A percentile compares a stretch with the other conserved stretches of the same genome.
These are phyloP conservation scores for Eriosoma lanigerum DNA, from an alignment of 1,140 invertebrate species.

Conservation along the genomic window DNA sequence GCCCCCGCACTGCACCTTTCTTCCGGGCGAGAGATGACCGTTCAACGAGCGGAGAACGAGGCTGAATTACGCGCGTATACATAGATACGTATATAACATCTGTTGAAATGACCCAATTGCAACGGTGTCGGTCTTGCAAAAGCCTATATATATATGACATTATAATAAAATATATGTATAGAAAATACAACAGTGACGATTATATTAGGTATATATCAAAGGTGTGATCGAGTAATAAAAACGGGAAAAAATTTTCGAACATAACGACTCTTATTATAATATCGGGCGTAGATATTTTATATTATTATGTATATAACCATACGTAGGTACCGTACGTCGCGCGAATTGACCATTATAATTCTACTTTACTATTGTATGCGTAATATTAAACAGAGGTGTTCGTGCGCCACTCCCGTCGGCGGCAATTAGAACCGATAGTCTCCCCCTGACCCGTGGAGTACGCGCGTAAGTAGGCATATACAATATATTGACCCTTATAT, in stretches of 20 bases:
- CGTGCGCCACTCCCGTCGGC: too few relatives aligned
- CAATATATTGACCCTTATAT: too few relatives aligned
- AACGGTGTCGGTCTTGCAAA: neutral
- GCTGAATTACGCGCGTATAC: neutral
- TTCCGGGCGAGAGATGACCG: neutral
- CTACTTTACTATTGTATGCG: neutral
- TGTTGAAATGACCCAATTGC: constrained; percentile 46
- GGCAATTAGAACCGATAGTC: too few relatives aligned
- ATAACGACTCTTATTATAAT: too few relatives aligned
- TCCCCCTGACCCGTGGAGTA: too few relatives aligned
- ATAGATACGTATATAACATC: neutral
- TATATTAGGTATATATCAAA: neutral
- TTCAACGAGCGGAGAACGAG: neutral
- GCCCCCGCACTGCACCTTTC: constrained; percentile 22
- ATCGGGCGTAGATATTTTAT: too few relatives aligned
- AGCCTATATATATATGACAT: neutral
- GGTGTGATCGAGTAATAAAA: constrained; percentile 3
- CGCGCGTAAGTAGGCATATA: too few relatives aligned
- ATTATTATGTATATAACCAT: neutral
- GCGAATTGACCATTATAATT: neutral
- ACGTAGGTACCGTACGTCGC: too few relatives aligned
- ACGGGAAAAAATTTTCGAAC: neutral
- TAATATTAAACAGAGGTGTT: neutral
- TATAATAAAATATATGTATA: neutral
- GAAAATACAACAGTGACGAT: too few relatives aligned